A percentile compares a stretch with the other conserved stretches of the same genome.
Evolutionary conservation across 1,140 invertebrate genomes (phyloP).

Genomic region (Steinernema feltiae): DNA sequence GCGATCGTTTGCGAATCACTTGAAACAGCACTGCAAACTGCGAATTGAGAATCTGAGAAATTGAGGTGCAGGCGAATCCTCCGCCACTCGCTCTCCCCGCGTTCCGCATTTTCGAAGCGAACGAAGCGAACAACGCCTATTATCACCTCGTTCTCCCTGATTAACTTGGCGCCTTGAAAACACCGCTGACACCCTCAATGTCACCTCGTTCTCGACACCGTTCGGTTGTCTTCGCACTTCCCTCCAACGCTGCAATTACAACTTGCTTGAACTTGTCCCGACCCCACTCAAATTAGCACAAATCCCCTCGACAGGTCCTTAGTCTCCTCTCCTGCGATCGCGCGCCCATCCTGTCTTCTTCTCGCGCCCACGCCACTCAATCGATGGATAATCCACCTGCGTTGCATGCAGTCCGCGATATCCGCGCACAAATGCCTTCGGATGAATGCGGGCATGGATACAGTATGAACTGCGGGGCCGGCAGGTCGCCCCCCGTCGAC

Average conservation of each 20-base stretch:
- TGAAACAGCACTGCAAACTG: background rate
- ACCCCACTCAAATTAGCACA: constrained; percentile 13
- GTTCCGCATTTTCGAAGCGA: background rate
- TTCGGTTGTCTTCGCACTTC: background rate
- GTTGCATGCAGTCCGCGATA: background rate
- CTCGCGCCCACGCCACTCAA: no score
- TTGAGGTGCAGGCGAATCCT: no score
- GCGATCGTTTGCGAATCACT: no score
- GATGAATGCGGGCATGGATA: background rate
- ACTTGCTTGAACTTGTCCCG: background rate
- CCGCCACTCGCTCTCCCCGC: no score
- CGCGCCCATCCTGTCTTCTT: no score
- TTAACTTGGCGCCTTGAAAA: background rate
- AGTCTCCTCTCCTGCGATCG: background rate
- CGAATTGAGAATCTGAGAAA: background rate
- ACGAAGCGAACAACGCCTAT: background rate
- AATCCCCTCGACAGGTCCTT: background rate
- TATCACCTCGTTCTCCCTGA: background rate
- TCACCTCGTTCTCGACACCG: background rate
- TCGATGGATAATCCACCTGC: constrained; percentile 5
- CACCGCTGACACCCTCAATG: background rate
- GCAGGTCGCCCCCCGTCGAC: background rate
- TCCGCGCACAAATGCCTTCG: background rate
- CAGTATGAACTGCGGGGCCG: background rate
- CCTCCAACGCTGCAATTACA: background rate